Evolutionary conservation across 1,140 invertebrate genomes (phyloP).

Genomic region (Drosophila malerkotliana): DNA sequence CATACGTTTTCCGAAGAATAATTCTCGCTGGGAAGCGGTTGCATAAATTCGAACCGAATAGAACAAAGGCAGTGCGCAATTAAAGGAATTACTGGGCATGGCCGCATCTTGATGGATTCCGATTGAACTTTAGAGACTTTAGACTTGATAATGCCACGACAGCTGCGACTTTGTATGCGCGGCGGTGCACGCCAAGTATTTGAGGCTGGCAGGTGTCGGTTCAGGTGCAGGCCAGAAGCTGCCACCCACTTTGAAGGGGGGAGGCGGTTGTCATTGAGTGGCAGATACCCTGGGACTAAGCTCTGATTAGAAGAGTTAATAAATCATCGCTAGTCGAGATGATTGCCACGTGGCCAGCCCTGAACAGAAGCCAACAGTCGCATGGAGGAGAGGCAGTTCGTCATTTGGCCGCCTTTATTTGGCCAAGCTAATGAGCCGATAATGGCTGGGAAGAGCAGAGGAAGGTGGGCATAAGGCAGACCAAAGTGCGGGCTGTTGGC

Average conservation of each 20-base stretch:
- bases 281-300: too few species aligned
- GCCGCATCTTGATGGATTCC: conserved; percentile 26
- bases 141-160: conserved; percentile 18
- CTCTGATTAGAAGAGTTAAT: neutral
- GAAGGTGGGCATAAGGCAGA: conserved; percentile 46
- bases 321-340: neutral
- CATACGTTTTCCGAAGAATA: conserved; percentile 21
- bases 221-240: neutral
- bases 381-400: conserved; percentile 10
- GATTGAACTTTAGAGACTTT: conserved; percentile 32
- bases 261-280: too few species aligned
- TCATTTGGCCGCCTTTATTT: conserved; percentile 56
- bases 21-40: conserved; percentile 23
- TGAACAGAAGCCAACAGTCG: conserved; percentile 24
- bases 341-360: conserved; percentile 40
- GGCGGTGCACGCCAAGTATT: conserved; percentile 8
- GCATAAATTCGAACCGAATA: conserved; percentile 12
- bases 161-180: conserved; percentile 12
- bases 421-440: conserved; percentile 71
- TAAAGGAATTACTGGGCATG: conserved; percentile 32
- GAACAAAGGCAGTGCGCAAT: conserved; percentile 27
- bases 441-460: conserved; percentile 16
- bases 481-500: conserved; percentile 43
- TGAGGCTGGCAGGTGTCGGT: conserved; percentile 8
- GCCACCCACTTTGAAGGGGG: too few species aligned